Evolutionary conservation across 2,888 invertebrate genomes (phyloP), one percentile per base, ranked within the genome.

Genomic region (Zelleria hepariella): DNA sequence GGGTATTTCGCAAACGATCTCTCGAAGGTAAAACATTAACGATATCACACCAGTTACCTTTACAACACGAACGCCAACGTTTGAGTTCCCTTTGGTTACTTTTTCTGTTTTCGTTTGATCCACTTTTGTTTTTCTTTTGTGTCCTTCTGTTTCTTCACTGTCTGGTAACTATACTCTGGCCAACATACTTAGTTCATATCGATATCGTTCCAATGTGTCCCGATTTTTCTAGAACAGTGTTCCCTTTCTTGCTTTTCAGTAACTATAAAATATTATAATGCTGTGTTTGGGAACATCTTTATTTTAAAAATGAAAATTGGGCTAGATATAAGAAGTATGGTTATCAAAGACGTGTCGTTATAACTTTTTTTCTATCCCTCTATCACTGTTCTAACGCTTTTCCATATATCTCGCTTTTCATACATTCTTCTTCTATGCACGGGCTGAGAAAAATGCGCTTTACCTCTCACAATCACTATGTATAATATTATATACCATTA

Each of bases 1-100:
- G 95, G 93, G 95, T 95, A 93, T 95, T 95, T 95, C 95, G 95
- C 95, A 95, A 95, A 95, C 94, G 95, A 94, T 95, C 95, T 93
- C 95, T 95, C 94, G 95, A 95, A 95, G 95, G 95, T 95, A 95
- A 95, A 93, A 93, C 32, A 92, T 78, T 75, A 80, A 77, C 32
- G 26, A 77, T 82, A 80, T 74, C 82, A 75, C 78, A 79, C 75
- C 77, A 78, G 75, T 77, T 73, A 68, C 27, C 15, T 25, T 72
- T 72, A 69, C 73, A 73, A 78, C 75, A 75, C 74, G 75, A 80
- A 75, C 73, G 70, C 82, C 82, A 20, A 48, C 57, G 80, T 80
- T 83, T 80, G 68, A 78, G 74, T 82, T 82, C 73, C 75, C 76
- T 73, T 67, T 70, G 77, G 15, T 25, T 20, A 65, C 63, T 72